Evolutionary conservation across 92 coral and sea anemone species (phyloP).

Genomic region (Epizoanthus fatuus): DNA sequence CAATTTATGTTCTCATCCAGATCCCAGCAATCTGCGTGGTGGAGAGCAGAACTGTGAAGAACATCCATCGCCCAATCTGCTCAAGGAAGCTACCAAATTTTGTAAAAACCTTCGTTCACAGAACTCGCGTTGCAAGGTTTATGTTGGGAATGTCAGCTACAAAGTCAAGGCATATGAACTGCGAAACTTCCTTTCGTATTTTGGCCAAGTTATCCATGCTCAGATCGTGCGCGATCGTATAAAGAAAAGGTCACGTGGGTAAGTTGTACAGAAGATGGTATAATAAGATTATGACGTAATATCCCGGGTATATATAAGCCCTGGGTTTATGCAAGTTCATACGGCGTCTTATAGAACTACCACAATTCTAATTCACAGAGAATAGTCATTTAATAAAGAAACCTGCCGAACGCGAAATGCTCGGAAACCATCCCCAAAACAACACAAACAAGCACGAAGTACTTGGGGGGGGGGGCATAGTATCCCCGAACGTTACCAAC

Average conservation of each 20-base stretch:
- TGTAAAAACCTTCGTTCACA: constrained; percentile 64
- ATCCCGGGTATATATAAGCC: too few species aligned
- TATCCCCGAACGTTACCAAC: too few species aligned
- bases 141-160: constrained; percentile 94
- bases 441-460: too few species aligned
- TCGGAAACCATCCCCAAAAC: too few species aligned
- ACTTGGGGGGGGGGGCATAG: too few species aligned
- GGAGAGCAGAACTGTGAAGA: background rate
- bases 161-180: constrained; percentile 78
- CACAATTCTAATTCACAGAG: too few species aligned
- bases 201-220: constrained; percentile 89
- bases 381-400: too few species aligned
- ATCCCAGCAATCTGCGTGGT: background rate
- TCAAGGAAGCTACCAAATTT: constrained; percentile 65
- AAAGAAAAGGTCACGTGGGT: constrained; percentile 94
- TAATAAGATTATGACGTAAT: too few species aligned
- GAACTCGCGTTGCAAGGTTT: constrained; percentile 87
- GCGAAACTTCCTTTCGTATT: constrained; percentile 79
- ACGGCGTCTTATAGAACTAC: too few species aligned
- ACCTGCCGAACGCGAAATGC: too few species aligned
- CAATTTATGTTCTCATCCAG: constrained; percentile 28
- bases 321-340: too few species aligned
- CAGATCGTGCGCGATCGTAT: constrained; percentile 86
- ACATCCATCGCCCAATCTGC: constrained; percentile 1
- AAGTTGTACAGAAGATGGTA: constrained; percentile 35